Evolutionary conservation across 2,888 invertebrate species (phyloP).

Genomic region (Arrhopalites spinosus): DNA sequence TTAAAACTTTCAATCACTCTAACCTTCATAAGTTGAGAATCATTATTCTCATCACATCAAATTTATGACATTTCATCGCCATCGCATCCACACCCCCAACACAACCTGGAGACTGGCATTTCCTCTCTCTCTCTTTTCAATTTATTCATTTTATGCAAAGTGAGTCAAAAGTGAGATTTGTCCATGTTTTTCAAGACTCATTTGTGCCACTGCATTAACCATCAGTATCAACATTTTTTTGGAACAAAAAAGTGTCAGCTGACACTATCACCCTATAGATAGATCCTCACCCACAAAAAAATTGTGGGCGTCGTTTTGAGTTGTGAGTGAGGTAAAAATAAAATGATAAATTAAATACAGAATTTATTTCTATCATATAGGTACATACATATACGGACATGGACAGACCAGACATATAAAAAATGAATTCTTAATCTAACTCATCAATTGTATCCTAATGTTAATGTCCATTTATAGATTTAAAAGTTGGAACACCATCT

Average conservation of each 20-base stretch:
- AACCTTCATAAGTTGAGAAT: not conserved
- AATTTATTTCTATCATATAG: too few relatives aligned
- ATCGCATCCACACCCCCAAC: not conserved
- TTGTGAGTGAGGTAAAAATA: too few relatives aligned
- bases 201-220: not conserved
- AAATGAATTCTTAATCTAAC: too few relatives aligned
- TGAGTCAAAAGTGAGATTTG: not conserved
- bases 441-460: too few relatives aligned
- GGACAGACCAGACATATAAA: too few relatives aligned
- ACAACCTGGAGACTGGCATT: conserved; percentile 9
- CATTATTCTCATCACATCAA: conserved; percentile 15
- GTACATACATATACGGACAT: too few relatives aligned
- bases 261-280: not conserved
- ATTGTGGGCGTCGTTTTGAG: too few relatives aligned
- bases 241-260: not conserved
- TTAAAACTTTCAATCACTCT: conserved; percentile 28
- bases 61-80: too few relatives aligned
- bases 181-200: not conserved
- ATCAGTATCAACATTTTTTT: not conserved
- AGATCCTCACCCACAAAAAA: too few relatives aligned
- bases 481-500: not conserved
- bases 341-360: too few relatives aligned
- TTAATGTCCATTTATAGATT: too few relatives aligned
- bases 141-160: conserved; percentile 12
- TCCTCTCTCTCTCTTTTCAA: not conserved